A percentile compares a stretch with the other conserved stretches of the same genome.
Evolutionary conservation across 2,113 vertebrate genomes (phyloP).

Genomic region (Catagonus wagneri): DNA sequence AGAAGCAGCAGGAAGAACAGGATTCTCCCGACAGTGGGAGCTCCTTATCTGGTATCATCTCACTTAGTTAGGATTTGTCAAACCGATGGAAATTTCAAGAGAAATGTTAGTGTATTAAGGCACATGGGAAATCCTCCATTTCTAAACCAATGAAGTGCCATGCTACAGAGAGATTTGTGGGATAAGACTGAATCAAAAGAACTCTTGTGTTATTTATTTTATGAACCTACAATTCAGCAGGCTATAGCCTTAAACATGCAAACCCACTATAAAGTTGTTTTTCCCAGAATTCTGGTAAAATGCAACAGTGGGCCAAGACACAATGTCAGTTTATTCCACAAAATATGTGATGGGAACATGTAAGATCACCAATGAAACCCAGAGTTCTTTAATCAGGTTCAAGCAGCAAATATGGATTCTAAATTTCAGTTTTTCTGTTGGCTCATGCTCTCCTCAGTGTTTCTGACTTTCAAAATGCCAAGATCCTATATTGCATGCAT

Average conservation of each 20-base stretch:
- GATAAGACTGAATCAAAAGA: background rate
- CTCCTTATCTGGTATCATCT: background rate
- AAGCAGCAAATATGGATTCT: background rate
- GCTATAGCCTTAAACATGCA: background rate
- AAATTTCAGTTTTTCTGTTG: background rate
- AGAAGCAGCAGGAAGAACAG: background rate
- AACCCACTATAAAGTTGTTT: background rate
- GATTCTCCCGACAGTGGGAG: background rate
- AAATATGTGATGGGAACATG: background rate
- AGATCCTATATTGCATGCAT: background rate
- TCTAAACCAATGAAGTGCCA: background rate
- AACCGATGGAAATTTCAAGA: background rate
- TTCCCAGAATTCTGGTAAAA: background rate
- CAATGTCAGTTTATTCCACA: background rate
- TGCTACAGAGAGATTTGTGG: background rate
- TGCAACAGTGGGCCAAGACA: background rate
- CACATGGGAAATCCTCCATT: background rate
- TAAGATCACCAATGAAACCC: background rate
- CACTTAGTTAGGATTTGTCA: background rate
- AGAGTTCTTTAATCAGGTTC: background rate
- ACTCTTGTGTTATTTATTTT: background rate
- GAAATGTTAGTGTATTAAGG: background rate
- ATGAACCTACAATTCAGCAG: background rate
- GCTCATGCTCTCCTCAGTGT: background rate
- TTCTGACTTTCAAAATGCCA: constrained; percentile 20